Conservation (phyloP, 2,113 vertebrate species). For the Megatriorchis doriae region DNA sequence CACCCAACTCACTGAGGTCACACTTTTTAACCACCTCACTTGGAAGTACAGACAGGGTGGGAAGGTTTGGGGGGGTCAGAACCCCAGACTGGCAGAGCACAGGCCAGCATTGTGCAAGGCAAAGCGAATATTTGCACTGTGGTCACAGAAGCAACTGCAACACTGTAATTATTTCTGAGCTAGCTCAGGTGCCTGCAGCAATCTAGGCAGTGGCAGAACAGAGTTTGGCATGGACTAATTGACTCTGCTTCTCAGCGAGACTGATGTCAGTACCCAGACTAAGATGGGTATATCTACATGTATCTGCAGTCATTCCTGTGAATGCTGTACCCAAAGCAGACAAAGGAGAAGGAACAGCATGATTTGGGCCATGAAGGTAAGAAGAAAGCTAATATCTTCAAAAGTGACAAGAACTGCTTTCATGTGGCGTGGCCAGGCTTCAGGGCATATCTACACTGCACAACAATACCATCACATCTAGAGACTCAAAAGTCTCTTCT, state of each 20-base stretch:
- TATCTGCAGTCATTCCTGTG: neutral
- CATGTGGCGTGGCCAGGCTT: neutral
- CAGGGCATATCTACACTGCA: neutral
- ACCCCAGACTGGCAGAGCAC: neutral
- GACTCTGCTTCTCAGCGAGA: neutral
- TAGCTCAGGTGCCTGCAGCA: neutral
- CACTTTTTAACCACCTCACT: neutral
- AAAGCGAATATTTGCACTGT: neutral
- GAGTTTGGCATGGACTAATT: neutral
- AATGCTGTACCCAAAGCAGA: neutral
- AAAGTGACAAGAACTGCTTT: neutral
- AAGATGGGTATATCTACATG: fast-evolving
- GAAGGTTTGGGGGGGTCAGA: neutral
- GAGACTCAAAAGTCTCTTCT: neutral
- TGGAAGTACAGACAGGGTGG: neutral
- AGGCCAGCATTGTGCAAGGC: neutral
- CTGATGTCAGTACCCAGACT: neutral
- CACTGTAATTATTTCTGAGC: neutral
- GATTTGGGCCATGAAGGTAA: neutral
- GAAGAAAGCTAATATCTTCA: neutral
- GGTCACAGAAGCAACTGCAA: neutral
- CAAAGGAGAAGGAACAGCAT: neutral
- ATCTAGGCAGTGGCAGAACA: neutral
- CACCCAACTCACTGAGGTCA: neutral
- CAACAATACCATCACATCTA: neutral